Percentiles rank a stretch among this genome's conserved stretches.
These are phyloP conservation scores for Paracanthobrama guichenoti DNA, from an alignment of 2,113 vertebrate genomes.

Conservation along the genomic window DNA sequence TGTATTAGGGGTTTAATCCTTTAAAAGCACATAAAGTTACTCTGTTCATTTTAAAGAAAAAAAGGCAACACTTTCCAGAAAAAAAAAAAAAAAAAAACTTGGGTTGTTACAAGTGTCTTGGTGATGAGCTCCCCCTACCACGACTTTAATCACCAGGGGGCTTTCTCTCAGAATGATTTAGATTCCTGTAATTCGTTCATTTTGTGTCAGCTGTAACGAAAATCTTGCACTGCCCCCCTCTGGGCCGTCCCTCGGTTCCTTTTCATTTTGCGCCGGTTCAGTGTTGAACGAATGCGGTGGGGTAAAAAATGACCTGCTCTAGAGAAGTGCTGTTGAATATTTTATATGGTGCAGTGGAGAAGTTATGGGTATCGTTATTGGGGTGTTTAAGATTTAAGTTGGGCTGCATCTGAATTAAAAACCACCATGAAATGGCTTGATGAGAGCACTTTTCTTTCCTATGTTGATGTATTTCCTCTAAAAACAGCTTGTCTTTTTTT, in stretches of 20 bases:
- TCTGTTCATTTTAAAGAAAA: background rate
- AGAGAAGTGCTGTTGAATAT: slow-evolving; percentile 68
- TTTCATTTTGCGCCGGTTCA: slow-evolving; percentile 49
- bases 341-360: slow-evolving; percentile 64
- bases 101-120: background rate
- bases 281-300: slow-evolving; percentile 64
- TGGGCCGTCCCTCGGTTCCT: slow-evolving; percentile 21
- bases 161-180: slow-evolving; percentile 1
- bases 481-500: background rate
- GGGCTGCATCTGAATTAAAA: slow-evolving; percentile 2
- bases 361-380: slow-evolving; percentile 63
- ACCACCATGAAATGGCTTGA: slow-evolving; percentile 8
- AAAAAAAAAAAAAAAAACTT: background rate
- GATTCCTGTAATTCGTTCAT: background rate
- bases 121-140: too few relatives aligned
- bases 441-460: background rate
- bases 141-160: slow-evolving; percentile 15
- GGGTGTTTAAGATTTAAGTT: slow-evolving; percentile 26
- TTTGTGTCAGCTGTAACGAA: background rate
- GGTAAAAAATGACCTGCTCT: slow-evolving; percentile 61
- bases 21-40: slow-evolving; percentile 12
- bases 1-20: background rate
- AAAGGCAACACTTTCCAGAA: background rate
- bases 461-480: background rate
- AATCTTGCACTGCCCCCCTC: slow-evolving; percentile 1